Percentiles rank a stretch among this genome's conserved stretches.
Evolutionary conservation across 64 coral and sea anemone genomes (phyloP).

Genomic region (Cladopsammia gracilis): DNA sequence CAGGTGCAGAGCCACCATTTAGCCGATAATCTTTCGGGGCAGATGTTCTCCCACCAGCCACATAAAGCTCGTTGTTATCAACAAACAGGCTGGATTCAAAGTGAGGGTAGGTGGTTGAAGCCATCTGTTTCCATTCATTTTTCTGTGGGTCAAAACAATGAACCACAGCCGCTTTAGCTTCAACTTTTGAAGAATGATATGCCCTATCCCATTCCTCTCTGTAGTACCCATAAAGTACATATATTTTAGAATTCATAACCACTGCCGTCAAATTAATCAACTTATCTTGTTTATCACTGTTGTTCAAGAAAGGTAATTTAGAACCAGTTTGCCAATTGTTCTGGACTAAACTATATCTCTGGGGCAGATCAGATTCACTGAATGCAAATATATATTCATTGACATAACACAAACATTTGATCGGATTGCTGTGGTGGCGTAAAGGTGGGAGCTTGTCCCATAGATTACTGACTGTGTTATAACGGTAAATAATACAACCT

Average conservation of each 20-base stretch:
- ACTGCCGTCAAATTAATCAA: neutral
- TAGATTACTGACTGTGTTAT: neutral
- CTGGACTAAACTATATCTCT: neutral
- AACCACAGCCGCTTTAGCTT: neutral
- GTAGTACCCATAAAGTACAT: neutral
- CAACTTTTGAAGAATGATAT: neutral
- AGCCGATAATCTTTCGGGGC: no score
- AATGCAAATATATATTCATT: neutral
- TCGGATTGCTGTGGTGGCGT: fast-evolving
- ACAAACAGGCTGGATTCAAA: slow-evolving; percentile 19
- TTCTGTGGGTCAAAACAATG: slow-evolving; percentile 13
- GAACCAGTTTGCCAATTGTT: slow-evolving; percentile 4
- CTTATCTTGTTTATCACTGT: neutral
- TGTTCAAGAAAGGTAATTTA: neutral
- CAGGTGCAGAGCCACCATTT: neutral
- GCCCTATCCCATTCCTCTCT: neutral
- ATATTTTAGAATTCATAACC: neutral
- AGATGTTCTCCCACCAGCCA: neutral
- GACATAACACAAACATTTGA: neutral
- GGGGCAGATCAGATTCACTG: neutral
- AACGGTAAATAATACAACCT: neutral
- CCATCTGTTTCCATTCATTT: neutral
- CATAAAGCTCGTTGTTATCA: neutral
- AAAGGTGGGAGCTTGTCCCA: neutral
- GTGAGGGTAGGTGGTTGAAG: neutral